Conservation (phyloP, 1,140 invertebrate species). For the Pectinophora gossypiella region DNA sequence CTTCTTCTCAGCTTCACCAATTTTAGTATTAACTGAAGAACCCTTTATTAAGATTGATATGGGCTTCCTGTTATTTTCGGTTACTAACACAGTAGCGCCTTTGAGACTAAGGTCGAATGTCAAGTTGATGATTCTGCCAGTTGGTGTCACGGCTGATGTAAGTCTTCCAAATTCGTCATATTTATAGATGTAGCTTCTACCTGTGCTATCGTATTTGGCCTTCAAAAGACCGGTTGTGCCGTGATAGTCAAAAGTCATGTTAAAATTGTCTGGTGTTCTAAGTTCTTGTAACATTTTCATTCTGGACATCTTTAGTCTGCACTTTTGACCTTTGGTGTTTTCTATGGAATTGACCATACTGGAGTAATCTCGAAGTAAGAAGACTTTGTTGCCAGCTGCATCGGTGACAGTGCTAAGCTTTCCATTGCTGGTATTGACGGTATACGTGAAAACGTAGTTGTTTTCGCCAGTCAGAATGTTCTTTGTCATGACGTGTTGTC, state of each 20-base stretch:
- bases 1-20: slow-evolving; percentile 87
- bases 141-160: slow-evolving; percentile 92
- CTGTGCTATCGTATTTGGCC: slow-evolving; percentile 92
- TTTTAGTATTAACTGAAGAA: slow-evolving; percentile 86
- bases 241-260: slow-evolving; percentile 95
- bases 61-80: slow-evolving; percentile 87
- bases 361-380: slow-evolving; percentile 91
- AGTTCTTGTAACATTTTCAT: slow-evolving; percentile 93
- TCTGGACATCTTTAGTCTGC: slow-evolving; percentile 89
- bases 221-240: slow-evolving; percentile 91
- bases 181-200: slow-evolving; percentile 94
- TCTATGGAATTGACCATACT: slow-evolving; percentile 94
- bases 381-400: slow-evolving; percentile 94
- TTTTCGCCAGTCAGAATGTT: slow-evolving; percentile 95
- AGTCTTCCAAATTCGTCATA: slow-evolving; percentile 96
- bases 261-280: slow-evolving; percentile 93
- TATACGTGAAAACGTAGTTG: slow-evolving; percentile 95
- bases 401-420: slow-evolving; percentile 95
- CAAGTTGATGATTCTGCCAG: slow-evolving; percentile 90
- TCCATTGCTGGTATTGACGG: slow-evolving; percentile 96
- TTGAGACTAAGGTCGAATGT: slow-evolving; percentile 92
- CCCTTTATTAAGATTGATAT: slow-evolving; percentile 92
- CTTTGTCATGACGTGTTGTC: slow-evolving; percentile 93
- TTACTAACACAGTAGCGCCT: slow-evolving; percentile 90
- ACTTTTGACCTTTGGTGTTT: slow-evolving; percentile 95